Conservation (phyloP, 2,888 invertebrate genomes). For the Onthophagus sagittarius region DNA sequence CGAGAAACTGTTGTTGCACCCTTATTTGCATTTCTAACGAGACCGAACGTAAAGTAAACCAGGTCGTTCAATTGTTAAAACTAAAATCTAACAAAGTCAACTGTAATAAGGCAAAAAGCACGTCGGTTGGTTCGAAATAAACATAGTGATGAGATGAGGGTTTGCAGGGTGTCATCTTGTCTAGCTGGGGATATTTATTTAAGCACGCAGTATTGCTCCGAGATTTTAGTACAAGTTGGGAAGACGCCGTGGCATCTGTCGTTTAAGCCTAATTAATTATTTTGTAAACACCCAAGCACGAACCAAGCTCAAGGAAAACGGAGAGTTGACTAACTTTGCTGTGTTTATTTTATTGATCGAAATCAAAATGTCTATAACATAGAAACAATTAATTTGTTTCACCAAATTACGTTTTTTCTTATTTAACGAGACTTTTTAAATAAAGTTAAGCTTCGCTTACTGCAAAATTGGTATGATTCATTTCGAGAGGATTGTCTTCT, state of each 20-base stretch:
- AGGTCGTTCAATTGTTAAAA: not conserved
- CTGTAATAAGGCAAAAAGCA: not conserved
- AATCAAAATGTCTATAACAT: too few species aligned
- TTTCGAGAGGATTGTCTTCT: not conserved
- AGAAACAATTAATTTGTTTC: too few species aligned
- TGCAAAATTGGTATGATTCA: not conserved
- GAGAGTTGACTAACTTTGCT: not conserved
- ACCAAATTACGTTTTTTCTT: too few species aligned
- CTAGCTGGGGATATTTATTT: slow-evolving; percentile 19
- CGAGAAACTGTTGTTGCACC: slow-evolving; percentile 36
- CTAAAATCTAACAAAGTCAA: not conserved
- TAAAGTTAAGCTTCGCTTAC: not conserved
- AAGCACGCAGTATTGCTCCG: not conserved
- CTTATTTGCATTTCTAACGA: slow-evolving; percentile 40
- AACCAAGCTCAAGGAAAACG: not conserved
- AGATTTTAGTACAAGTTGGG: not conserved
- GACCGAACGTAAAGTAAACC: slow-evolving; percentile 5
- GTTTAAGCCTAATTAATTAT: slow-evolving; percentile 30
- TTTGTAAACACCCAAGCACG: slow-evolving; percentile 26
- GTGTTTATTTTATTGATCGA: not conserved
- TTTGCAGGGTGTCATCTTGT: slow-evolving; percentile 9
- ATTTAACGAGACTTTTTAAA: not conserved
- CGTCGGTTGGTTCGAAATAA: not conserved
- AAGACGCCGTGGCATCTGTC: slow-evolving; percentile 19
- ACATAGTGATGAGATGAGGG: not conserved